Evolutionary conservation across 2,113 vertebrate genomes (phyloP).

Genomic region (Thryonomys swinderianus): DNA sequence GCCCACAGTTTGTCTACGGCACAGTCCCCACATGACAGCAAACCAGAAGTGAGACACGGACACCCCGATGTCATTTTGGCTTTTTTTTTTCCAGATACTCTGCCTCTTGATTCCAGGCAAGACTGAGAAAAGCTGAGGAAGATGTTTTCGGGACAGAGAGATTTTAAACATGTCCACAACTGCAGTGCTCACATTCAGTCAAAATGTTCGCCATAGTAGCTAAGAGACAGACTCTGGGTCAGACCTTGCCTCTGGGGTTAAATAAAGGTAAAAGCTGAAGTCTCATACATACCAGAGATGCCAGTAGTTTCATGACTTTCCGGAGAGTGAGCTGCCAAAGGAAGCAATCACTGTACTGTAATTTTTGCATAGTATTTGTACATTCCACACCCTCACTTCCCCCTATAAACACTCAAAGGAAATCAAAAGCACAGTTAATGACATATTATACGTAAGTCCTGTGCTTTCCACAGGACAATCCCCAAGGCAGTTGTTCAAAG

Average conservation of each 20-base stretch:
- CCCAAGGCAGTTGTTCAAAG: slow-evolving; percentile 72
- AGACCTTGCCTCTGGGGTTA: slow-evolving; percentile 58
- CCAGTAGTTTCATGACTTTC: slow-evolving; percentile 60
- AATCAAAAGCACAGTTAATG: slow-evolving; percentile 77
- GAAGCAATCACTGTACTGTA: slow-evolving; percentile 62
- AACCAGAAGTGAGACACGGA: background rate
- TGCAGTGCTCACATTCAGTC: background rate
- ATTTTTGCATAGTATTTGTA: slow-evolving; percentile 63
- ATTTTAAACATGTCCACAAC: background rate
- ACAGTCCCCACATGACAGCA: background rate
- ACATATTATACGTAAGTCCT: slow-evolving; percentile 52
- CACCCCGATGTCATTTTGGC: background rate
- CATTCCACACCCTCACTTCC: slow-evolving; percentile 68
- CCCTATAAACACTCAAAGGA: slow-evolving; percentile 73
- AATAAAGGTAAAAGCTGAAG: slow-evolving; percentile 65
- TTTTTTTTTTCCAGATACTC: background rate
- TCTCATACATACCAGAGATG: slow-evolving; percentile 68
- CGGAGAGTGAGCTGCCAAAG: slow-evolving; percentile 42
- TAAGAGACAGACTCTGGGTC: background rate
- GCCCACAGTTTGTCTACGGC: background rate
- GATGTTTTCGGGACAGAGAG: background rate
- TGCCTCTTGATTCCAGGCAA: slow-evolving; percentile 5
- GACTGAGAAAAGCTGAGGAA: background rate
- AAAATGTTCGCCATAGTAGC: background rate
- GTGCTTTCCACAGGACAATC: slow-evolving; percentile 63